Base-by-base conservation (phyloP, 1,140 invertebrate species). In the Coelopa frigida region DNA sequence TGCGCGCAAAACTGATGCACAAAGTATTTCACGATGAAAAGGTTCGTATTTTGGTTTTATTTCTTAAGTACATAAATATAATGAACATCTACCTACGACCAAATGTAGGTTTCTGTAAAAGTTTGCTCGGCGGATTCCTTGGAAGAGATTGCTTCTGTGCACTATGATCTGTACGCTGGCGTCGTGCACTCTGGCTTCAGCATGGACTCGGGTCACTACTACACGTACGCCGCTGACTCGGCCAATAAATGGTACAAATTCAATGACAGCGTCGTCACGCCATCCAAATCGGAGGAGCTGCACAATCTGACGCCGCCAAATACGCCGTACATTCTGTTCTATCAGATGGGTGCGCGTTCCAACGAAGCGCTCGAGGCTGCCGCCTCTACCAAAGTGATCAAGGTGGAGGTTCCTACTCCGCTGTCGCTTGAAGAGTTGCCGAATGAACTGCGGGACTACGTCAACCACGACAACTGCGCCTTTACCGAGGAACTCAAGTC, bases 171-270 rank as follows among this genome's bases (percentile, higher is more conserved):
- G 1, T 89, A 87, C 58, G 85, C 85, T 0, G 85, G 87, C 0
- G 84, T 93, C 0, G 81, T 93, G 0, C 89, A 93, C 62, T 83
- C 82, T 1, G 88, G 89, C 3, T 80, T 79, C 11, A 86, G 81
- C 31, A 80, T 88, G 51, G 85, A 91, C 58, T 84, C 84, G 5
- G 89, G 89, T 0, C 89, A 93, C 63, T 92, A 93, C 61, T 89
- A 89, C 57, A 88, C 86, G 0, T 82, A 87, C 53, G 86, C 84
- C 0, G 77, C 82, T 22, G 81, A 85, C 58, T 72, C 75, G 17
- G 71, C 80, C 2, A 74, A 73, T 50, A 82, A 80, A 74, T 92
- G 88, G 89, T 87, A 81, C 59, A 78, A 84, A 51, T 90, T 87
- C 56, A 89, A 91, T 57, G 88, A 92, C 52, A 82, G 78, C 42